Percentiles rank a stretch among this genome's conserved stretches.
These are phyloP conservation scores for Melieria omissa DNA, from an alignment of 2,888 invertebrate species.

Conservation along the genomic window DNA sequence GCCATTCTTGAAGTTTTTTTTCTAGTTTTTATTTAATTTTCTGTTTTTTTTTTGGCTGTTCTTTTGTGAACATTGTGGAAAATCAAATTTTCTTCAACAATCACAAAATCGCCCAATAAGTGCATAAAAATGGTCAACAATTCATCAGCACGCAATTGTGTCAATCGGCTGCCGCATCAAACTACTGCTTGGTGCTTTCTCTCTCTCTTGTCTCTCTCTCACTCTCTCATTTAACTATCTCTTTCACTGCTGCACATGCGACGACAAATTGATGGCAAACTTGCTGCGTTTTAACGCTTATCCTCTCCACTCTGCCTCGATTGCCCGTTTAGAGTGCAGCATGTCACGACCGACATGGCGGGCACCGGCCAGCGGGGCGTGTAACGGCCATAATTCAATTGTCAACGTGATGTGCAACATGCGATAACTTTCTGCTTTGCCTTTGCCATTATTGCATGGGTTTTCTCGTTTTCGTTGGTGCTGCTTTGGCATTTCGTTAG, in stretches of 20 bases:
- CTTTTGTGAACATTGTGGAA: background rate
- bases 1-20: too few species aligned
- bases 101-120: constrained; percentile 3
- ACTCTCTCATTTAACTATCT: background rate
- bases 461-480: too few species aligned
- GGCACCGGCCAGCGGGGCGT: background rate
- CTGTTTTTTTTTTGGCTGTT: background rate
- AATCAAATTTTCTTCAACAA: constrained; percentile 1
- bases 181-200: background rate
- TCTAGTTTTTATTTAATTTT: too few species aligned
- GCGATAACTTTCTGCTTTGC: constrained; percentile 39
- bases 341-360: too few species aligned
- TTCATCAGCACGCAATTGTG: constrained; percentile 18
- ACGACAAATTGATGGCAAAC: background rate
- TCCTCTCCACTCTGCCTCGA: background rate
- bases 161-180: background rate
- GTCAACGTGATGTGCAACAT: constrained; percentile 49
- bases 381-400: constrained; percentile 47
- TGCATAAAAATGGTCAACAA: constrained; percentile 3
- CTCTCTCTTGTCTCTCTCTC: background rate
- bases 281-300: background rate
- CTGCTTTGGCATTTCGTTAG: background rate
- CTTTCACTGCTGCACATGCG: background rate
- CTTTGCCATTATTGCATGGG: background rate
- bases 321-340: too few species aligned